Conservation (phyloP, 2,888 invertebrate species). For the Hofmannophila pseudospretella region DNA sequence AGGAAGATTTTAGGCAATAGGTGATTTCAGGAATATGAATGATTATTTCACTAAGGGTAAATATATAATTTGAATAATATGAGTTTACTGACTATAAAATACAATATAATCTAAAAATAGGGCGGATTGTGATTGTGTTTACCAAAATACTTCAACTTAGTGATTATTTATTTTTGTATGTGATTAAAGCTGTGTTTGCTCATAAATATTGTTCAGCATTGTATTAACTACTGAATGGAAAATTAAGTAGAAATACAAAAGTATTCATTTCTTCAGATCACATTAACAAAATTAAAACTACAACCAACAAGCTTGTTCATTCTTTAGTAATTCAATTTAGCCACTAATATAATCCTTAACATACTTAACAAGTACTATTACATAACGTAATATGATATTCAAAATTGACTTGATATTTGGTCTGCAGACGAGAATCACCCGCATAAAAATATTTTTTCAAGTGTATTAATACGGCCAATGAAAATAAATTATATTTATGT, state of each 20-base stretch:
- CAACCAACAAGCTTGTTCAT: conserved; percentile 53
- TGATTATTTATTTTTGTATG: conserved; percentile 40
- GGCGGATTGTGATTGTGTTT: conserved; percentile 64
- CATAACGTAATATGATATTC: conserved; percentile 57
- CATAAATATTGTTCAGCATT: conserved; percentile 4
- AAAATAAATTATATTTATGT: conserved; percentile 3
- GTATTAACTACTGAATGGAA: conserved; percentile 11
- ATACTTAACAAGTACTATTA: conserved; percentile 55
- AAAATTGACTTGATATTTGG: conserved; percentile 73
- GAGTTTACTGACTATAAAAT: conserved; percentile 1
- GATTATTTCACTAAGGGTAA: background rate
- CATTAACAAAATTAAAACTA: conserved; percentile 67
- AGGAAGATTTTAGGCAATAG: background rate
- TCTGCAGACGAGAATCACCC: conserved; percentile 53
- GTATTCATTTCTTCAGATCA: conserved; percentile 57
- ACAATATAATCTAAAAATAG: conserved; percentile 57
- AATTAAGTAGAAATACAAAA: conserved; percentile 9
- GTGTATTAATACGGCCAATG: conserved; percentile 5
- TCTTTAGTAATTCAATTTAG: conserved; percentile 39
- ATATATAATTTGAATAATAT: conserved; percentile 1
- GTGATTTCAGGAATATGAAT: background rate
- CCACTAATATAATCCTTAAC: conserved; percentile 52
- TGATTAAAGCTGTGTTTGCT: conserved; percentile 51
- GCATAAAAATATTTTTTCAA: conserved; percentile 20
- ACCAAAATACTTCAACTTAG: conserved; percentile 59